Base-by-base conservation (phyloP, 2,888 invertebrate genomes). In the Cerastis rubricosa region DNA sequence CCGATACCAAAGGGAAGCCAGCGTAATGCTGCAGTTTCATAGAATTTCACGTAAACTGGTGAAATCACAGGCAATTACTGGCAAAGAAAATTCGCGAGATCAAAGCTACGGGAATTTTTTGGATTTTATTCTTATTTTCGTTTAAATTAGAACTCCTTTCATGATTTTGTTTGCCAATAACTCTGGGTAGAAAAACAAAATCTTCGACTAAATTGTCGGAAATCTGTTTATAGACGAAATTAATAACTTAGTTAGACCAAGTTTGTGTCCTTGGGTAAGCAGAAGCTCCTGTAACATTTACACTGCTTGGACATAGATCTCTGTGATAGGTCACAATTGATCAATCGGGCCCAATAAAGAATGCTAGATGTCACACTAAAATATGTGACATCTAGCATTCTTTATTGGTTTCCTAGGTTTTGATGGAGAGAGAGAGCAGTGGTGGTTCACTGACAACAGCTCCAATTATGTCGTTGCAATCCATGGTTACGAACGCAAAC, bases 91-190 rank as follows among this genome's bases (percentile, higher is more conserved):
- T 57, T 66, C 25, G 2, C 22, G 25, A 80, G 66, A 83, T 80
- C 83, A 80, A 83, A 80, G 70, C 66, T 5, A 64, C 47, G 22
- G 76, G 61, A 82, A 81, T 57, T 64, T 19, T 63, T 68, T 76
- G 35, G 6, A 25, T 75, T 75, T 57, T 68, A 57, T 82, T 68
- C 22, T 49, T 64, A 43, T 57, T 75, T 68, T 25, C 29, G 8
- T 43, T 74, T 63, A 57, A 81, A 81, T 74, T 35, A 64, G 49
- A 61, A 9, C 17, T 54, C 35, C 17, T 49, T 67, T 74, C 40
- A 66, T 63, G 47, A 68, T 67, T 80, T 54, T 35, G 14, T 43
- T 43, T 51, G 51, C 40, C 12, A 40, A 47, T 63, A 67, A 63
- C 9, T 65, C 1, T 3, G 14, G n/a, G 25, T 47, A 63, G 7